Percentiles rank a stretch among this genome's conserved stretches.
Evolutionary conservation across 2,797 vertebrate genomes (phyloP).

Genomic region (Alectoris magna): DNA sequence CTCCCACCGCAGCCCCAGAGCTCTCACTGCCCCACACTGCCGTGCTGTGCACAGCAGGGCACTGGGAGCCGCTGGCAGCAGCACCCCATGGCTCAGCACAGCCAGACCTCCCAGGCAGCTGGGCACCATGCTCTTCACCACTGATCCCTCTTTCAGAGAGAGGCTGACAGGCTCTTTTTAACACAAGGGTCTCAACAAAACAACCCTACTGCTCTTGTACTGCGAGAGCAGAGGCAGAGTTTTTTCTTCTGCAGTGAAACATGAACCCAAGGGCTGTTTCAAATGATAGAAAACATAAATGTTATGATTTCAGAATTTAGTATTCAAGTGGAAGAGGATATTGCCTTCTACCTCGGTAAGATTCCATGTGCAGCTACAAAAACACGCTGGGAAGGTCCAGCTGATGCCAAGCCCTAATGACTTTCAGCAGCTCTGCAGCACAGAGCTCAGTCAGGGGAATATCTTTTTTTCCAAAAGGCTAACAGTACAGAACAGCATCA

Average conservation of each 20-base stretch:
- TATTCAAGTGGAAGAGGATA: background rate
- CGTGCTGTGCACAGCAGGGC: background rate
- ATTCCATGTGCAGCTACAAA: conserved; percentile 2
- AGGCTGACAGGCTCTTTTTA: conserved; percentile 2
- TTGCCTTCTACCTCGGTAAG: background rate
- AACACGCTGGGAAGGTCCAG: background rate
- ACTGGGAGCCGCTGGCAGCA: background rate
- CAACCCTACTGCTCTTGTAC: background rate
- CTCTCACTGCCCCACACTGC: background rate
- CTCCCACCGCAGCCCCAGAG: background rate
- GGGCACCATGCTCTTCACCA: background rate
- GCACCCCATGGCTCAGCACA: conserved; percentile 12
- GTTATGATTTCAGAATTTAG: background rate
- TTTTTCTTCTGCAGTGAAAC: background rate
- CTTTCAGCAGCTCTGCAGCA: background rate
- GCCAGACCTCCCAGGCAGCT: conserved; percentile 59
- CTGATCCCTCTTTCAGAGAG: conserved; percentile 2
- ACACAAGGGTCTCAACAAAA: background rate
- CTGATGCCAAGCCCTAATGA: background rate
- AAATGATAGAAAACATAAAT: background rate
- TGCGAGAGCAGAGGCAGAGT: background rate
- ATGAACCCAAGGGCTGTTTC: conserved; percentile 9
- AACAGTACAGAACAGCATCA: conserved; percentile 39
- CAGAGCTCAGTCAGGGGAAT: background rate
- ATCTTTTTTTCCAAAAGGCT: conserved; percentile 14